Conservation (phyloP, 1,140 invertebrate species). For the Ooceraea biroi region DNA sequence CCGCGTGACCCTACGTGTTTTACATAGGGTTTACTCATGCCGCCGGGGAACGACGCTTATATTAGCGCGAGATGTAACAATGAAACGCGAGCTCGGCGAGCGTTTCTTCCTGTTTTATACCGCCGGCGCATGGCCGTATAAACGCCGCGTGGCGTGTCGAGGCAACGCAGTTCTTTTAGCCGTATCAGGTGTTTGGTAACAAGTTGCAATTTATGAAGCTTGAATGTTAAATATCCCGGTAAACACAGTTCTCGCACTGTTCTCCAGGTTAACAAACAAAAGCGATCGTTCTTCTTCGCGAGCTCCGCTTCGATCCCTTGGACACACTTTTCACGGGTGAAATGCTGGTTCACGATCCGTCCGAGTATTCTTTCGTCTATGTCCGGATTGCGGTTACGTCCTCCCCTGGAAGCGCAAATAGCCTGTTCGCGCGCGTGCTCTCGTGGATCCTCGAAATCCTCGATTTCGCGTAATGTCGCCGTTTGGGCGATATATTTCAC, state of each 20-base stretch:
- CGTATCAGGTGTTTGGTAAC: neutral
- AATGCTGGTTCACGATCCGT: neutral
- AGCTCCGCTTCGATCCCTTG: neutral
- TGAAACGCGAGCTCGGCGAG: conserved; percentile 13
- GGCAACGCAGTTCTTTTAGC: neutral
- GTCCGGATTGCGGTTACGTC: conserved; percentile 39
- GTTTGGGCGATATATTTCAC: conserved; percentile 51
- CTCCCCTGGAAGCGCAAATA: conserved; percentile 22
- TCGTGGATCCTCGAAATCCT: conserved; percentile 26
- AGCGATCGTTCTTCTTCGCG: neutral
- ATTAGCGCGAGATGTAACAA: conserved; percentile 39
- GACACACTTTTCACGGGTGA: neutral
- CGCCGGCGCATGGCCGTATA: neutral
- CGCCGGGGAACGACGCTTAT: conserved; percentile 22
- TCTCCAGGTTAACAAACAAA: neutral
- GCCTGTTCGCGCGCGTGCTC: neutral
- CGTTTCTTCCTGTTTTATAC: conserved; percentile 32
- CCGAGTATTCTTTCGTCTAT: conserved; percentile 14
- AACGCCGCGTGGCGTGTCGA: conserved; percentile 23
- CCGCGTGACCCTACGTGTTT: conserved; percentile 4
- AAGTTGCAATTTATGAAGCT: conserved; percentile 30
- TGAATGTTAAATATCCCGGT: conserved; percentile 34
- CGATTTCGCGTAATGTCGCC: conserved; percentile 50
- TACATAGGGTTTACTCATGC: neutral
- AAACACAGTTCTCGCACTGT: neutral